Evolutionary conservation across 53 echinoderm and acorn worm species (phyloP), one percentile per base, ranked within the genome.

Genomic region (Pentamera pediparva): DNA sequence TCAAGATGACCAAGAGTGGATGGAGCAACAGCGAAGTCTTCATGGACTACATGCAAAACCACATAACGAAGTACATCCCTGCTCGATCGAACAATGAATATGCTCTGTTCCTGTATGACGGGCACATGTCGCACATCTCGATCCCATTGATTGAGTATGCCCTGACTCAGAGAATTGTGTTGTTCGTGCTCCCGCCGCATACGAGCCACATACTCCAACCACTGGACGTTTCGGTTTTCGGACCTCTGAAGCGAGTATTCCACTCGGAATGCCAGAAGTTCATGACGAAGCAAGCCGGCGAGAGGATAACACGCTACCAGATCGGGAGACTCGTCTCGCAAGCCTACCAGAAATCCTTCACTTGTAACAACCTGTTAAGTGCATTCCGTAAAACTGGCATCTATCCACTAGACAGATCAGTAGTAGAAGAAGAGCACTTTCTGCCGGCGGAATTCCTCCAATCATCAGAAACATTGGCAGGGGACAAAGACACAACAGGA

Each of bases 331-430:
- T 51, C 20, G 51, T 5, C 5, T 51, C 51, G 5, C 19, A 51
- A 4, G 51, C 51, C 24, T 51, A 51, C 6, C 20, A 21, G 4
- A 34, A 7, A 1, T 25, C 75, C 2, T 5, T 74, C 18, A 52
- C 32, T n/a, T 22, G 15, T 6, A 27, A 35, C 0, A 56, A 74
- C 18, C 75, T 55, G 3, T 19, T 55, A 28, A 1, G 55, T 3
- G 75, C 56, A 18, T 74, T 74, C 39, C 19, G 56, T 13, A 57
- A 57, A 22, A 55, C 55, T 17, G 57, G 75, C 25, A 74, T 74
- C 4, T 37, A 21, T 13, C 75, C 75, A 3, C 37, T 56, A 3
- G 11, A 74, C 22, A 35, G 54, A 18, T 17, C 29, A 1, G 52
- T 17, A 15, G 49, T 72, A 24, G 21, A 50, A 18, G 4, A 18